Evolutionary conservation across 2,888 invertebrate genomes (phyloP).

Genomic region (Drosophila picticornis): DNA sequence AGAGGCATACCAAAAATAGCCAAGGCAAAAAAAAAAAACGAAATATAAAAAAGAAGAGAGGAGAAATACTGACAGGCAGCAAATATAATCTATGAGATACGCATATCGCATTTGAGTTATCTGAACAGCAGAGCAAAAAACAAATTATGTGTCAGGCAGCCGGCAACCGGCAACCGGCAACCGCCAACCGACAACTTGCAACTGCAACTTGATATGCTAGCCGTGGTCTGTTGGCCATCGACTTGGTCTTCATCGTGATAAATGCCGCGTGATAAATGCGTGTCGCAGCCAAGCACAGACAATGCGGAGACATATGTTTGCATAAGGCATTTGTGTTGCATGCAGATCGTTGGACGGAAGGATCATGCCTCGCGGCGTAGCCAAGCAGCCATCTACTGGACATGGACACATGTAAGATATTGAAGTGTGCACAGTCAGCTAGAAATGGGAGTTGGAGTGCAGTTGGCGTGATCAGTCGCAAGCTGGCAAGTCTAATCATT

Average conservation of each 20-base stretch:
- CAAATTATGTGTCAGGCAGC: conserved; percentile 58
- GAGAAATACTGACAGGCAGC: conserved; percentile 43
- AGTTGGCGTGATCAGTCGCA: conserved; percentile 43
- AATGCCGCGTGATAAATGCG: conserved; percentile 79
- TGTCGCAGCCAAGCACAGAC: conserved; percentile 71
- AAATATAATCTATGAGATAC: conserved; percentile 75
- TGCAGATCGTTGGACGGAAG: conserved; percentile 32
- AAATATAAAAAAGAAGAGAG: not conserved
- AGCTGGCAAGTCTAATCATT: conserved; percentile 37
- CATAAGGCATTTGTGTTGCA: conserved; percentile 56
- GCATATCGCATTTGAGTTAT: conserved; percentile 80
- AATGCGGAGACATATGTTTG: conserved; percentile 77
- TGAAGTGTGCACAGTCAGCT: conserved; percentile 54
- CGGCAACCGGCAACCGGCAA: conserved; percentile 4
- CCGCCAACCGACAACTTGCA: conserved; percentile 17
- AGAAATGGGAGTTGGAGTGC: conserved; percentile 20
- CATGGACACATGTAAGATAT: conserved; percentile 69
- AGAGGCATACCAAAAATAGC: conserved; percentile 53
- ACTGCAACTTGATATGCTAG: conserved; percentile 72
- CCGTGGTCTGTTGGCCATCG: conserved; percentile 35
- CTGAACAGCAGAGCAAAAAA: conserved; percentile 58
- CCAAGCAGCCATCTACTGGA: conserved; percentile 58
- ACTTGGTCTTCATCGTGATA: conserved; percentile 60
- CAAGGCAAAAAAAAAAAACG: conserved; percentile 9
- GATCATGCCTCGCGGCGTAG: conserved; percentile 45